These are phyloP conservation scores for Myopa testacea DNA, from an alignment of 2,888 invertebrate species.

Conservation along the genomic window DNA sequence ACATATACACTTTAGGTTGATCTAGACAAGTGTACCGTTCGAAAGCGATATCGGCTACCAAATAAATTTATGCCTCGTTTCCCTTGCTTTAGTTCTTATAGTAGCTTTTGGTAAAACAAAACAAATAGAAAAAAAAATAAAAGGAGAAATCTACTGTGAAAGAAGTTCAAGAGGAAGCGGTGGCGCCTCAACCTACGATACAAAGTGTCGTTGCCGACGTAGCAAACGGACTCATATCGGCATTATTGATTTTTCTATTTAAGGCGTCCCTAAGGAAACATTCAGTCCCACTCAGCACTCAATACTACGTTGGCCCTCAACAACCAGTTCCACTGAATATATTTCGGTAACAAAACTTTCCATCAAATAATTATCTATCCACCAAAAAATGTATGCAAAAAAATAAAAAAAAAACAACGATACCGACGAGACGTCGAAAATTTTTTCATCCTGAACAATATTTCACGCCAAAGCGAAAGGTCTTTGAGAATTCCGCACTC, in stretches of 20 bases:
- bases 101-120: too few relatives aligned
- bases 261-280: not conserved
- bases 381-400: constrained; percentile 31
- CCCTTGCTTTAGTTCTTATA: too few relatives aligned
- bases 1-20: too few relatives aligned
- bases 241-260: constrained; percentile 11
- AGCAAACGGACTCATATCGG: not conserved
- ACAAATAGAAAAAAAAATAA: too few relatives aligned
- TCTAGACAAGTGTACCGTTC: too few relatives aligned
- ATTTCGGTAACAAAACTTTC: not conserved
- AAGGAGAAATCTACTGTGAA: too few relatives aligned
- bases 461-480: constrained; percentile 38
- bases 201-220: not conserved
- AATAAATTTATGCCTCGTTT: too few relatives aligned
- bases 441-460: constrained; percentile 37
- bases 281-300: not conserved
- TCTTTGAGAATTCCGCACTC: not conserved
- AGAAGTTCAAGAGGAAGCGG: too few relatives aligned
- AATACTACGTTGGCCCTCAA: not conserved
- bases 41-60: too few relatives aligned
- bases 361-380: constrained; percentile 37
- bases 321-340: not conserved
- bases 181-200: not conserved
- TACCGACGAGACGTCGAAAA: constrained; percentile 26
- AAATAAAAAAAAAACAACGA: constrained; percentile 29